Conservation (phyloP, 2,888 invertebrate genomes). For the Fissipunctia ypsillon region DNA sequence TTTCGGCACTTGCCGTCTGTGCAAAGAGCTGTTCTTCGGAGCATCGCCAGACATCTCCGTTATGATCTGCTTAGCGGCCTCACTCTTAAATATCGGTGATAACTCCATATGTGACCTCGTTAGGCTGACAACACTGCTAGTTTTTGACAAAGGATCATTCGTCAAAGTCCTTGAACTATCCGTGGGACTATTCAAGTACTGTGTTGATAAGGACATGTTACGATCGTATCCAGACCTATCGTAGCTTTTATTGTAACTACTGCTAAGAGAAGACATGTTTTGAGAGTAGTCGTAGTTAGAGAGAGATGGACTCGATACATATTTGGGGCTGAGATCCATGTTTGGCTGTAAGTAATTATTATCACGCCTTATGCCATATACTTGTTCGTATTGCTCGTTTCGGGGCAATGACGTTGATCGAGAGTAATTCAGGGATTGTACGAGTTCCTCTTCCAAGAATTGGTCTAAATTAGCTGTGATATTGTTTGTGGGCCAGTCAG, state of each 20-base stretch:
- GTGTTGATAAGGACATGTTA: slow-evolving; percentile 83
- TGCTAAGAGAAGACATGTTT: slow-evolving; percentile 85
- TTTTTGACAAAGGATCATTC: slow-evolving; percentile 87
- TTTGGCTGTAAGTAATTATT: slow-evolving; percentile 82
- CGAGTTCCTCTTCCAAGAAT: slow-evolving; percentile 87
- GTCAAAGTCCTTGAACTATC: slow-evolving; percentile 87
- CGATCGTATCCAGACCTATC: slow-evolving; percentile 83
- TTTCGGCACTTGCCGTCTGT: slow-evolving; percentile 93
- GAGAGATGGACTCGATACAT: slow-evolving; percentile 86
- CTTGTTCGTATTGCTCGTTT: slow-evolving; percentile 82
- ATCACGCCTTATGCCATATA: slow-evolving; percentile 79
- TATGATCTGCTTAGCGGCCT: slow-evolving; percentile 96
- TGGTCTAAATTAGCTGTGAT: slow-evolving; percentile 87
- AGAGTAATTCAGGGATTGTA: slow-evolving; percentile 81
- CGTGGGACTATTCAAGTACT: slow-evolving; percentile 87
- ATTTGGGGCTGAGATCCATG: slow-evolving; percentile 87
- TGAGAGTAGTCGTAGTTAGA: slow-evolving; percentile 87
- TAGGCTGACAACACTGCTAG: slow-evolving; percentile 86
- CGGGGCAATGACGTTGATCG: slow-evolving; percentile 90
- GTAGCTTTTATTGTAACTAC: slow-evolving; percentile 85
- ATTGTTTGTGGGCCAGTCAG: slow-evolving; percentile 85
- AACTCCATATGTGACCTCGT: slow-evolving; percentile 90
- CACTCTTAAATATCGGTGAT: slow-evolving; percentile 96
- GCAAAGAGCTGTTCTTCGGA: slow-evolving; percentile 90
- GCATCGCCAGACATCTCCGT: slow-evolving; percentile 93